Percentiles rank a stretch among this genome's conserved stretches.
Conservation (phyloP, 2,888 invertebrate species). For the Archips crataeganus region DNA sequence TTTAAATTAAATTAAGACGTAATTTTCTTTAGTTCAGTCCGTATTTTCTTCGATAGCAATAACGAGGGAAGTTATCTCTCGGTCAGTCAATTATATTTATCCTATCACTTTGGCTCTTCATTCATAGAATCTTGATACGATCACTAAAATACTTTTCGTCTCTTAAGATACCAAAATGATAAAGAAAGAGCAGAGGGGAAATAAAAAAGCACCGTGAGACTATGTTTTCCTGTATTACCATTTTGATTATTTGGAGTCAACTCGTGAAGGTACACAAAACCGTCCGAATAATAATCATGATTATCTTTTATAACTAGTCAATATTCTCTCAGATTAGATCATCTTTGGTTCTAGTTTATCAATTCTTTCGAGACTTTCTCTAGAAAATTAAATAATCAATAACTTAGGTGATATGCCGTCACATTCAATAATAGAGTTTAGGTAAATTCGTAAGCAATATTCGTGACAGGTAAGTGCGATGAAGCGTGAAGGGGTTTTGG, state of each 20-base stretch:
- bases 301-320: neutral
- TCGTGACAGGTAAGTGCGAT: constrained; percentile 44
- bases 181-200: neutral
- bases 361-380: constrained; percentile 19
- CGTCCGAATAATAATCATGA: constrained; percentile 20
- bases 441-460: constrained; percentile 55
- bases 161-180: neutral
- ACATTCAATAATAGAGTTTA: constrained; percentile 53
- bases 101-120: constrained; percentile 33
- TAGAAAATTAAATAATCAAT: constrained; percentile 26
- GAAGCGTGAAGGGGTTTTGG: constrained; percentile 34
- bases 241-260: constrained; percentile 4
- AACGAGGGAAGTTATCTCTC: constrained; percentile 55
- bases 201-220: neutral
- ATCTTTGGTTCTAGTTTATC: neutral
- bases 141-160: neutral
- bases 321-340: too few species aligned
- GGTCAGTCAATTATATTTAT: constrained; percentile 59
- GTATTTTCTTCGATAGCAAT: constrained; percentile 53
- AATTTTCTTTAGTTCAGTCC: constrained; percentile 40
- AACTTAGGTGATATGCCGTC: constrained; percentile 35
- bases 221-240: neutral
- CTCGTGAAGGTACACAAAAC: constrained; percentile 12
- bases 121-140: neutral
- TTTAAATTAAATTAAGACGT: constrained; percentile 25